Percentiles rank a stretch among this genome's conserved stretches.
phyloP scores from a whole-genome alignment of 2,113 vertebrate species.

The Nettapus auritus region DNA sequence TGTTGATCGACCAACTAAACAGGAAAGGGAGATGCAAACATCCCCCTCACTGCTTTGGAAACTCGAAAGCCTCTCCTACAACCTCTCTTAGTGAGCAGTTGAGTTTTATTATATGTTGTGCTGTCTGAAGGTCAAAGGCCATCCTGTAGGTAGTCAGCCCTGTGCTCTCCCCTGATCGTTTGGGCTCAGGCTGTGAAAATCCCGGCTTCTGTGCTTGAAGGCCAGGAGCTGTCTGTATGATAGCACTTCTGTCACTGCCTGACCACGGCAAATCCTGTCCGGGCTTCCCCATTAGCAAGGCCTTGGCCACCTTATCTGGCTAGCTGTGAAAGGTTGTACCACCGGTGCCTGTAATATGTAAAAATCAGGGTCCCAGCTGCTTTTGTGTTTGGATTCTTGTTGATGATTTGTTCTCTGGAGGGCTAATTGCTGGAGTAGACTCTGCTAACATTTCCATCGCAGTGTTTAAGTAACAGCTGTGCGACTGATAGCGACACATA shows the following conservation, averaged over 20 bases:
- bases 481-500: rapidly evolving
- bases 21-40: slow-evolving; percentile 22
- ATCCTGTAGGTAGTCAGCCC: not conserved
- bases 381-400: not conserved
- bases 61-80: not conserved
- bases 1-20: slow-evolving; percentile 42
- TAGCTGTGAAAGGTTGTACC: not conserved
- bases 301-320: not conserved
- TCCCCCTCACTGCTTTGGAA: not conserved
- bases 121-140: not conserved
- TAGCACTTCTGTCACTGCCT: not conserved
- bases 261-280: not conserved
- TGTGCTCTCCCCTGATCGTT: not conserved
- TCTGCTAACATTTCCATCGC: not conserved
- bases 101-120: not conserved
- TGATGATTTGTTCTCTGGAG: not conserved
- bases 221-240: rapidly evolving
- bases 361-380: not conserved
- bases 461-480: not conserved
- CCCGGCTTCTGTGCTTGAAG: not conserved
- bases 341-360: rapidly evolving
- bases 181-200: not conserved
- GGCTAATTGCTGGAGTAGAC: not conserved
- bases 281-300: rapidly evolving
- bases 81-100: not conserved